phyloP scores from a whole-genome alignment of 53 echinoderm and acorn worm genomes.

The Hippasteria phrygiana region DNA sequence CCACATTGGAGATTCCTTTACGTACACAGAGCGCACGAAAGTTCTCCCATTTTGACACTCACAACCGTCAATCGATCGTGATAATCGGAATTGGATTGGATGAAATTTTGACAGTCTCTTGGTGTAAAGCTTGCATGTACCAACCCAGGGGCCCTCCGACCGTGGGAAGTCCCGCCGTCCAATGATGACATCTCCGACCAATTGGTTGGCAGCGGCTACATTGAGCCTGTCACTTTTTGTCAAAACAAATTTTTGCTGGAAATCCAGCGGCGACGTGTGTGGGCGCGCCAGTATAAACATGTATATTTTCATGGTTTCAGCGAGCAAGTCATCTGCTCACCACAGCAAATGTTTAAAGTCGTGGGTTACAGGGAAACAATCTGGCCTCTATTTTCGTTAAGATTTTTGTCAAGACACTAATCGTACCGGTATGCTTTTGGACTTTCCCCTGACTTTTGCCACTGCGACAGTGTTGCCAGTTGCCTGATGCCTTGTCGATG shows the following conservation, averaged over 20 bases:
- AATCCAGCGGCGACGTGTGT: conserved; percentile 48
- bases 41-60: too few relatives aligned
- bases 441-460: too few relatives aligned
- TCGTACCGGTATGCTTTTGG: too few relatives aligned
- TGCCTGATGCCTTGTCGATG: too few relatives aligned
- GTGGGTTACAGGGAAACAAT: not conserved
- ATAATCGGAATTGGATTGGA: not conserved
- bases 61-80: too few relatives aligned
- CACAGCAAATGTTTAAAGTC: not conserved
- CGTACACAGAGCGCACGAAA: too few relatives aligned
- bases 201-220: conserved; percentile 4
- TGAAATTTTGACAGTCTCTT: not conserved
- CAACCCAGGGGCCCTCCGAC: not conserved
- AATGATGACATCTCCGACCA: not conserved
- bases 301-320: conserved; percentile 9
- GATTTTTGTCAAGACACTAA: not conserved
- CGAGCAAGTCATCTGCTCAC: not conserved
- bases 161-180: not conserved
- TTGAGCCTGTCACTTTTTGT: conserved; percentile 60
- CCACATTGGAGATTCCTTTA: too few relatives aligned
- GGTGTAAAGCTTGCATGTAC: not conserved
- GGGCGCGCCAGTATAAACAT: conserved; percentile 47
- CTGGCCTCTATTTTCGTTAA: not conserved
- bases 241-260: conserved; percentile 46
- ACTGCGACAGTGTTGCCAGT: too few relatives aligned